Evolutionary conservation across 2,888 invertebrate genomes (phyloP).

Genomic region (Asteroscopus sphinx): DNA sequence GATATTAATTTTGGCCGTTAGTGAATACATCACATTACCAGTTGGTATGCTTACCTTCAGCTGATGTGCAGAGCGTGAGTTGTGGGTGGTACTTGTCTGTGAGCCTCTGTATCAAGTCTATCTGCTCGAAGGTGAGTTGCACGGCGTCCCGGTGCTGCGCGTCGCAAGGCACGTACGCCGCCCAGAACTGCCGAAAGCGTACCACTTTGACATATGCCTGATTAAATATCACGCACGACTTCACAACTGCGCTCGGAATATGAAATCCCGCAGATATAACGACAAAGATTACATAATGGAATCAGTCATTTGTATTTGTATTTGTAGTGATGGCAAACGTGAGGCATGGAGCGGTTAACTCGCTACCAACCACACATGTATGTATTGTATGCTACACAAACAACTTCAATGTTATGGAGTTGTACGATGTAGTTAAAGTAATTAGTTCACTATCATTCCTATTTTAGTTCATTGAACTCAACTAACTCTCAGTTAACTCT

Average conservation of each 20-base stretch:
- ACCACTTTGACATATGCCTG: slow-evolving; percentile 67
- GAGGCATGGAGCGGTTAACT: slow-evolving; percentile 47
- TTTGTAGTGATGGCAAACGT: slow-evolving; percentile 55
- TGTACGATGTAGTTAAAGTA: slow-evolving; percentile 65
- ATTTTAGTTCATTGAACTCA: too few species aligned
- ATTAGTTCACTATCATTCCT: slow-evolving; percentile 61
- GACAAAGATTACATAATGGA: slow-evolving; percentile 64
- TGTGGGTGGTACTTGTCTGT: slow-evolving; percentile 94
- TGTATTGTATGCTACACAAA: slow-evolving; percentile 43
- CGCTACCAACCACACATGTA: slow-evolving; percentile 43
- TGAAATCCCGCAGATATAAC: slow-evolving; percentile 63
- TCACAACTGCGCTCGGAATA: slow-evolving; percentile 67
- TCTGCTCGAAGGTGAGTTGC: slow-evolving; percentile 95
- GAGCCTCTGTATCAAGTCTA: slow-evolving; percentile 95
- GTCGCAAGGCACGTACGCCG: slow-evolving; percentile 95
- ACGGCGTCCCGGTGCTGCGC: slow-evolving; percentile 96
- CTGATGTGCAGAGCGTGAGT: slow-evolving; percentile 94
- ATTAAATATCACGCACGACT: slow-evolving; percentile 81
- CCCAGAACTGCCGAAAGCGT: slow-evolving; percentile 93
- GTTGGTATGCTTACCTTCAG: slow-evolving; percentile 90
- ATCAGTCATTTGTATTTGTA: too few species aligned
- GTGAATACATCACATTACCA: not conserved
- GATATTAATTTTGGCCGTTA: too few species aligned
- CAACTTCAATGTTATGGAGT: slow-evolving; percentile 53
- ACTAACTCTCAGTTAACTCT: too few species aligned